Evolutionary conservation across 2,113 vertebrate genomes (phyloP), one percentile per base, ranked within the genome.

Genomic region (Euleptes europaea): DNA sequence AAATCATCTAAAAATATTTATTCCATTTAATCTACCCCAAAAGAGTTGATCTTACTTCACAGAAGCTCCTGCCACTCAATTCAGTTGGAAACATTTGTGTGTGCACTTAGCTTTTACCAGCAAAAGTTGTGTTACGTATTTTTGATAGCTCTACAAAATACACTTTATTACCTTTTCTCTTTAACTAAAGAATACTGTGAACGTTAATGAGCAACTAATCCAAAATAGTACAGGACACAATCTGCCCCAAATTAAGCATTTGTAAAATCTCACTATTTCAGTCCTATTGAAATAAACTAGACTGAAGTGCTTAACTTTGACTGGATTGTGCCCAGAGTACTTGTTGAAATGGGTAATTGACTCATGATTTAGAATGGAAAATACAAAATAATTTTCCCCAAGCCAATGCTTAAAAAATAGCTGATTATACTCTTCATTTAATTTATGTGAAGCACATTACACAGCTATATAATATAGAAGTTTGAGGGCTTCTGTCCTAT

Each of bases 371-470:
- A 73, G 54, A 85, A 85, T 73, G 69, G 40, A 85, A 72, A 80
- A 80, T 78, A 85, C 51, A 78, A 85, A 42, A 85, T 3, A 19
- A 44, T 5, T 49, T 80, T 74, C 6, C 57, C 70, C 23, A 80
- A 42, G 82, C 91, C 82, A 65, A 88, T 89, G 88, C 87, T 93
- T 88, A 93, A 93, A 94, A 94, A 95, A 95, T 94, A 95, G 90
- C 80, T 80, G 91, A 83, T 40, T 74, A 82, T 76, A 78, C 49
- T 84, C 80, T 90, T 91, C 51, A 31, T 80, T 74, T 84, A 86
- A 35, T 67, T 71, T 91, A 0, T 0, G 13, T 72, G 82, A 90
- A 88, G 88, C 33, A 78, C 4, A 12, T 54, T 78, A 88, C 57
- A 87, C 31, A 86, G 26, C 57, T 47, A 90, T 80, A 88, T 73